Base-by-base conservation (phyloP, 2,797 vertebrate genomes). In the Triplophysa yarkandensis region DNA sequence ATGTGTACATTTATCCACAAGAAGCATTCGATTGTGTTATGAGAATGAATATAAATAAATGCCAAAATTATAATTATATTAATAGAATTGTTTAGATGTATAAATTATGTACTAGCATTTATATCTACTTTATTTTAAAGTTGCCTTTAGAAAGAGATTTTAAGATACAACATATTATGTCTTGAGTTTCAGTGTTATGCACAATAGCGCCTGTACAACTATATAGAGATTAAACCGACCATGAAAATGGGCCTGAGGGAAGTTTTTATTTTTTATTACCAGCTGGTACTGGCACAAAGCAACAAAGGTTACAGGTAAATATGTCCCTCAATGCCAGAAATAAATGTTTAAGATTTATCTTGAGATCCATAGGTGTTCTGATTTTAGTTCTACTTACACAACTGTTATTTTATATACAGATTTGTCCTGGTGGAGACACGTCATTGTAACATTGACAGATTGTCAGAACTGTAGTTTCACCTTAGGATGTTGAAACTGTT, bases 191-290 rank as follows among this genome's bases (percentile, higher is more conserved):
- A 44, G 43, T 44, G 17, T 44, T 16, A 43, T 43, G 8, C 16
- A 44, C 43, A 44, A 5, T 44, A 16, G n/a, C 44, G n/a, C n/a
- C 25, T 2, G 2, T 21, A 11, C 16, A 21, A 58, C 27, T 5
- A 11, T 13, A 21, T 17, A 17, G 41, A 69, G 36, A 39, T 39
- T 39, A 39, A 39, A 39, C 36, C 3, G 36, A 39, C 36, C 10
- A 11, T 39, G 10, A 39, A 11, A 39, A 39, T 9, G 36, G 36
- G 36, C 36, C 36, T 39, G 36, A 39, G 36, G 36, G 36, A 39
- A 43, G 41, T 16, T 43, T 43, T 43, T 43, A 43, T 52, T 34
- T 68, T 68, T 54, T 4, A 27, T 39, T 14, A 68, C 52, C 19
- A 17, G 17, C 39, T 30, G 8, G 13, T 68, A 19, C 50, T 57